A percentile compares a stretch with the other conserved stretches of the same genome.
Conservation (phyloP, 2,888 invertebrate species). For the Leucophora obtusa region DNA sequence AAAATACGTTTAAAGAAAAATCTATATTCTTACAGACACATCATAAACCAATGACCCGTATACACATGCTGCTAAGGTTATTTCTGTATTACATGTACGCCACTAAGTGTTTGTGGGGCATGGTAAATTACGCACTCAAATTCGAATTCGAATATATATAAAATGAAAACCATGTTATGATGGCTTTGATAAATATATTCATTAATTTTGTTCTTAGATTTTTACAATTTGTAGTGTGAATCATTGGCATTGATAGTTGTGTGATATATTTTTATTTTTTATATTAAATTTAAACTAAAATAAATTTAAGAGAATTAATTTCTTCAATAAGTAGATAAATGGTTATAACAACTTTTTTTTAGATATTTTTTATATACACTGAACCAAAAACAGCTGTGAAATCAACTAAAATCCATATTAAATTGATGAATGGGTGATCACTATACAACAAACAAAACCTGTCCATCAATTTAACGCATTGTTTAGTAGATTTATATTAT, state of each 20-base stretch:
- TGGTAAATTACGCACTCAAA: too few species aligned
- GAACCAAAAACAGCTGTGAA: too few species aligned
- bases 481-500: too few species aligned
- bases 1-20: constrained; percentile 2
- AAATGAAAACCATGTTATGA: not conserved
- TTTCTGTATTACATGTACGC: not conserved
- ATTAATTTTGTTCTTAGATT: constrained; percentile 26
- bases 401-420: too few species aligned
- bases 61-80: not conserved
- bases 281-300: not conserved
- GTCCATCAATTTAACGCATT: too few species aligned
- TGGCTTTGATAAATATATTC: constrained; percentile 24
- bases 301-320: not conserved
- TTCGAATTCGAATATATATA: not conserved
- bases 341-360: too few species aligned
- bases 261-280: not conserved
- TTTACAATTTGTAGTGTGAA: not conserved
- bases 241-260: constrained; percentile 17
- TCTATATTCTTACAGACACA: constrained; percentile 36
- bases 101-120: too few species aligned
- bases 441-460: too few species aligned
- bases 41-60: constrained; percentile 51
- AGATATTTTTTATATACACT: too few species aligned
- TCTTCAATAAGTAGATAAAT: too few species aligned
- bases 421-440: too few species aligned